Evolutionary conservation across 2,888 invertebrate genomes (phyloP).

Genomic region (Atethmia centrago): DNA sequence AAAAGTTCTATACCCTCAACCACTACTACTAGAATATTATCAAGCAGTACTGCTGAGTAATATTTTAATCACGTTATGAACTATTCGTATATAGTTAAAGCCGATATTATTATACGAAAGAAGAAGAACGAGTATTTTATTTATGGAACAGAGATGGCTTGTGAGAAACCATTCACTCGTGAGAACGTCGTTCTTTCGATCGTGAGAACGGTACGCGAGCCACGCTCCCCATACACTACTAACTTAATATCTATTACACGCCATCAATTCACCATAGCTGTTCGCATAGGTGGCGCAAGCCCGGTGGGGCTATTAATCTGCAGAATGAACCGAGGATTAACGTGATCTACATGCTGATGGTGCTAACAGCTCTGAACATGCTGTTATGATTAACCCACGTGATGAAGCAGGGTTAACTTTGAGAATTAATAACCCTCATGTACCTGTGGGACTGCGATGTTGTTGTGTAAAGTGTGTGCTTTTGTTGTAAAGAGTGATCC

Average conservation of each 20-base stretch:
- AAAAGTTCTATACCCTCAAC: no score
- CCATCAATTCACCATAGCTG: constrained; percentile 65
- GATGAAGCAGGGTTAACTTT: constrained; percentile 57
- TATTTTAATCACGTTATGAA: not conserved
- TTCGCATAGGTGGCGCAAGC: constrained; percentile 57
- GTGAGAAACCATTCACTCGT: not conserved
- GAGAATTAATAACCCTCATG: constrained; percentile 34
- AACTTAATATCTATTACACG: constrained; percentile 41
- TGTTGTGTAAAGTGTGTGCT: not conserved
- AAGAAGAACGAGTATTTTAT: not conserved
- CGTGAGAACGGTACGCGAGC: not conserved
- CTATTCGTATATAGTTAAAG: not conserved
- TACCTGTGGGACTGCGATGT: not conserved
- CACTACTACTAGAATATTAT: no score
- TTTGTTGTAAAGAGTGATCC: constrained; percentile 10
- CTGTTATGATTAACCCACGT: constrained; percentile 67
- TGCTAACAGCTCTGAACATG: constrained; percentile 65
- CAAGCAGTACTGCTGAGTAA: no score
- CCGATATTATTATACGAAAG: not conserved
- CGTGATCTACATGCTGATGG: constrained; percentile 69
- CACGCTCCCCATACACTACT: not conserved
- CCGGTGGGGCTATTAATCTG: constrained; percentile 67
- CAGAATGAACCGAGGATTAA: constrained; percentile 72
- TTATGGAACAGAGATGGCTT: not conserved
- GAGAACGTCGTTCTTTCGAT: not conserved